Conservation (phyloP, 2,113 vertebrate genomes). For the Rhineura floridana region DNA sequence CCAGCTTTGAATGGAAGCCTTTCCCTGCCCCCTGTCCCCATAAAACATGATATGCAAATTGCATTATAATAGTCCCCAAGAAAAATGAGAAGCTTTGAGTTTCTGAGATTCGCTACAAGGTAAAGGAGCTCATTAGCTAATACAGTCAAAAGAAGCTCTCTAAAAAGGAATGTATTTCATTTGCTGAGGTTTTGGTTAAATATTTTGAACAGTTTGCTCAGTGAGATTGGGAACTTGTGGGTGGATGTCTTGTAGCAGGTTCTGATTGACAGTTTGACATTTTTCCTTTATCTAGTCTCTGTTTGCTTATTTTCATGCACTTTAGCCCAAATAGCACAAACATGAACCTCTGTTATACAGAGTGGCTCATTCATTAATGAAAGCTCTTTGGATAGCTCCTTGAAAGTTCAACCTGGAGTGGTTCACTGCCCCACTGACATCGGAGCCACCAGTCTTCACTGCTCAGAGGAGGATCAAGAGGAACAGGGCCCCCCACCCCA, state of each 20-base stretch:
- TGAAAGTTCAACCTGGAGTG: too few species aligned
- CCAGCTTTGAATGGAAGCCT: background rate
- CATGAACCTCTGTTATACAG: slow-evolving; percentile 1
- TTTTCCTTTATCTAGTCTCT: background rate
- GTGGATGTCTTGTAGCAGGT: slow-evolving; percentile 38
- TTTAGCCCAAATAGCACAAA: background rate
- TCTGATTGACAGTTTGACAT: slow-evolving; percentile 11
- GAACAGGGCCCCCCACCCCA: too few species aligned
- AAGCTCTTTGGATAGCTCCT: too few species aligned
- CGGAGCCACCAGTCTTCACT: too few species aligned
- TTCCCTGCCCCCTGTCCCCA: background rate
- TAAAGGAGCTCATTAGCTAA: slow-evolving; percentile 64
- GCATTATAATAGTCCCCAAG: slow-evolving; percentile 56
- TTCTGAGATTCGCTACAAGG: slow-evolving; percentile 65
- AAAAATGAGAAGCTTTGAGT: slow-evolving; percentile 66
- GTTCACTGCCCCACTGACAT: too few species aligned
- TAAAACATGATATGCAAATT: slow-evolving; percentile 53
- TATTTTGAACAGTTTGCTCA: slow-evolving; percentile 61
- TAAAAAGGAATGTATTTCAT: slow-evolving; percentile 61
- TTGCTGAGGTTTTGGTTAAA: slow-evolving; percentile 65
- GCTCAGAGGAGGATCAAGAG: too few species aligned
- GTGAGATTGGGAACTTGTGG: slow-evolving; percentile 54
- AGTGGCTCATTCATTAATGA: background rate
- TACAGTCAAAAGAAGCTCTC: slow-evolving; percentile 47
- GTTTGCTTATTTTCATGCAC: background rate